Evolutionary conservation across 2,113 vertebrate genomes (phyloP).

Genomic region (Ictalurus punctatus): DNA sequence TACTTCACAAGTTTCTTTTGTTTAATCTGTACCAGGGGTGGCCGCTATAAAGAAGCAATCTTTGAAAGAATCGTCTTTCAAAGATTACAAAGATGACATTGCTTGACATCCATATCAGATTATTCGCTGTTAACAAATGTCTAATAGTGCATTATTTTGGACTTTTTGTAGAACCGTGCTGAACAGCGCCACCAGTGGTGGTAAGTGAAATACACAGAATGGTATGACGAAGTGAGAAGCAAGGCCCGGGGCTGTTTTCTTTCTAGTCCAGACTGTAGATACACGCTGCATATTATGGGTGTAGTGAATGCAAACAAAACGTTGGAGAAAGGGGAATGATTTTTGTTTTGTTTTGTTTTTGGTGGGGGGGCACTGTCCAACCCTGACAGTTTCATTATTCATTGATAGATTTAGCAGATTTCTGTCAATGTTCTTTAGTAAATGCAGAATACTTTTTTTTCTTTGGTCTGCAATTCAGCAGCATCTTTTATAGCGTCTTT

Average conservation of each 20-base stretch:
- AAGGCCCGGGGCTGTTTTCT: neutral
- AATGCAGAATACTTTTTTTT: neutral
- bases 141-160: neutral
- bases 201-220: neutral
- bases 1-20: neutral
- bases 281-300: neutral
- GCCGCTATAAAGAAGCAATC: neutral
- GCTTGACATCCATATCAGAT: neutral
- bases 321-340: too few species aligned
- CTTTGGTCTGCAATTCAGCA: neutral
- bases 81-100: neutral
- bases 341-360: too few species aligned
- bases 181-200: neutral
- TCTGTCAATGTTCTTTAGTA: neutral
- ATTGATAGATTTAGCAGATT: neutral
- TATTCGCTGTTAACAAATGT: neutral
- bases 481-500: neutral
- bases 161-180: neutral
- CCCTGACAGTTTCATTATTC: neutral
- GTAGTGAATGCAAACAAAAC: neutral
- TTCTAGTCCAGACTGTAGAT: neutral
- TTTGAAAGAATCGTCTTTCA: too few species aligned
- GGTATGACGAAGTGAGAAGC: neutral
- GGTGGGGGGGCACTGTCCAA: too few species aligned
- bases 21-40: too few species aligned